Percentiles rank a stretch among this genome's conserved stretches.
These are phyloP conservation scores for Chrysaora quinquecirrha DNA, from an alignment of 30 jellyfish, hydroid and myxozoan species.

Conservation along the genomic window DNA sequence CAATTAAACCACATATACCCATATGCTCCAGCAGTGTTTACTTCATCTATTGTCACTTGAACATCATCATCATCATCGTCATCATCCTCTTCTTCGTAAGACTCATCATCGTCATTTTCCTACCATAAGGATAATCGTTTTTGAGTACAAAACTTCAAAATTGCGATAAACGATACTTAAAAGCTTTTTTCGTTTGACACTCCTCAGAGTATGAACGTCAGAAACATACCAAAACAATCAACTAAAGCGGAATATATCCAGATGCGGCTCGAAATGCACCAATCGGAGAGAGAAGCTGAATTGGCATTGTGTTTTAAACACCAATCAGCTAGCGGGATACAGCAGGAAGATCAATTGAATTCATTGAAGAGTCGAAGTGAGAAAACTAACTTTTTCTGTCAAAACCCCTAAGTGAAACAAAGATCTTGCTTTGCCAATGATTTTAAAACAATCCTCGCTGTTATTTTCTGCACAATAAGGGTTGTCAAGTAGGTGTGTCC, in stretches of 20 bases:
- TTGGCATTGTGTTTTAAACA: too few species aligned
- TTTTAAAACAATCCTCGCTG: too few species aligned
- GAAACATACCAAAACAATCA: neutral
- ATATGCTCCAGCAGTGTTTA: slow-evolving; percentile 75
- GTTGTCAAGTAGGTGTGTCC: too few species aligned
- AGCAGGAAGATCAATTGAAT: too few species aligned
- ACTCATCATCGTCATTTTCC: slow-evolving; percentile 94
- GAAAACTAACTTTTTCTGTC: neutral
- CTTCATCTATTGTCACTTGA: slow-evolving; percentile 96
- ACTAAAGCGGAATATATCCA: neutral
- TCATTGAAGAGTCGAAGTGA: too few species aligned
- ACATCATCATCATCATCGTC: slow-evolving; percentile 99
- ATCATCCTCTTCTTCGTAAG: slow-evolving; percentile 90
- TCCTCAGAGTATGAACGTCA: neutral
- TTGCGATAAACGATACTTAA: neutral
- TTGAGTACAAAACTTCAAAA: neutral
- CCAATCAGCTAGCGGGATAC: too few species aligned
- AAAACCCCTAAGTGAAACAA: neutral
- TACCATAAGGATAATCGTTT: neutral
- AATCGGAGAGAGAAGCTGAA: too few species aligned
- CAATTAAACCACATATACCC: too few species aligned
- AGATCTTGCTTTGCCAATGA: too few species aligned
- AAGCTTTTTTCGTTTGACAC: neutral
- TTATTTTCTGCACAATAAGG: too few species aligned
- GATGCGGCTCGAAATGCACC: too few species aligned